Evolutionary conservation across 2,888 invertebrate genomes (phyloP).

Genomic region (Endotricha flammealis): DNA sequence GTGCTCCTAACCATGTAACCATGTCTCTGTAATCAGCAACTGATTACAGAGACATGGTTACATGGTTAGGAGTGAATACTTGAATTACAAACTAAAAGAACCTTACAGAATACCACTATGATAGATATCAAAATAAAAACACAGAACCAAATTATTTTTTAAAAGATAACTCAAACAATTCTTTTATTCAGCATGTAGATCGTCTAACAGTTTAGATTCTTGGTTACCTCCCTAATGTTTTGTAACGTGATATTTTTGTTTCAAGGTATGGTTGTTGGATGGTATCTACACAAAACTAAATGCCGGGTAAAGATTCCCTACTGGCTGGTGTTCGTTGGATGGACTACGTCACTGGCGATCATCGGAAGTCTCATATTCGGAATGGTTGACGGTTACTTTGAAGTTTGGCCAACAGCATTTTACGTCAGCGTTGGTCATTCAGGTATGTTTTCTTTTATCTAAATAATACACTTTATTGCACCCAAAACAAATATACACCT

Average conservation of each 20-base stretch:
- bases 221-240: background rate
- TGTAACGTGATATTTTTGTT: slow-evolving; percentile 8
- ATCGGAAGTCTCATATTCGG: slow-evolving; percentile 82
- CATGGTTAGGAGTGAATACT: too few relatives aligned
- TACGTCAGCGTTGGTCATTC: slow-evolving; percentile 87
- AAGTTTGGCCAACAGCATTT: slow-evolving; percentile 82
- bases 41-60: too few relatives aligned
- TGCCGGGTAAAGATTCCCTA: slow-evolving; percentile 80
- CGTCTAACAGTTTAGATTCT: background rate
- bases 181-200: too few relatives aligned
- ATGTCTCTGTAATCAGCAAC: too few relatives aligned
- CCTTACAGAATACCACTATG: too few relatives aligned
- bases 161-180: too few relatives aligned
- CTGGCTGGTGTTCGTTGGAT: slow-evolving; percentile 76
- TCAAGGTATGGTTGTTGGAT: slow-evolving; percentile 84
- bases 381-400: slow-evolving; percentile 81
- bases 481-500: too few relatives aligned
- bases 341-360: slow-evolving; percentile 79
- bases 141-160: too few relatives aligned
- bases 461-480: slow-evolving; percentile 14
- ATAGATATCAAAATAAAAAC: too few relatives aligned
- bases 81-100: too few relatives aligned
- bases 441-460: slow-evolving; percentile 62
- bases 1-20: too few relatives aligned
- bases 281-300: slow-evolving; percentile 82